Percentiles rank a stretch among this genome's conserved stretches.
Evolutionary conservation across 37 sponge, comb jelly and placozoan genomes (phyloP).

Genomic region (Geodia barretti): DNA sequence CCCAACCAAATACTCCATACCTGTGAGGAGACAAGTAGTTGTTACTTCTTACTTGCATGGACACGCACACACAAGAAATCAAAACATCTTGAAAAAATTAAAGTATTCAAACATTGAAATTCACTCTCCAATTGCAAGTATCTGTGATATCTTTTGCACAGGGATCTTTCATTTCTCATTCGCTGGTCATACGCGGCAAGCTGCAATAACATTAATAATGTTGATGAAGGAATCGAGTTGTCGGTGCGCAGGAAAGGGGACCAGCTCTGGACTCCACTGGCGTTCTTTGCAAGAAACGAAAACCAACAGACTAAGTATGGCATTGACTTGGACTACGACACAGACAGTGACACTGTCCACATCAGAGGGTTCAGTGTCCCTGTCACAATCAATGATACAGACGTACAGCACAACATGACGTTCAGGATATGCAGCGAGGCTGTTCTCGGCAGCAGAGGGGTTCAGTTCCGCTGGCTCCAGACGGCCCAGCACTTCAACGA

Average conservation of each 20-base stretch:
- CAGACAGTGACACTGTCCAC: neutral
- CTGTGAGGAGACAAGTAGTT: too few species aligned
- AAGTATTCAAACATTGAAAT: neutral
- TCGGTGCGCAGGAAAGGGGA: neutral
- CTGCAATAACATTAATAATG: neutral
- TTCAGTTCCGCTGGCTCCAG: conserved; percentile 30
- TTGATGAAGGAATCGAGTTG: conserved; percentile 15
- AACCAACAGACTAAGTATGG: neutral
- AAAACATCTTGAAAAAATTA: neutral
- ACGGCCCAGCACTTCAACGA: too few species aligned
- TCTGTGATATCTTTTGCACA: neutral
- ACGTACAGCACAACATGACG: neutral
- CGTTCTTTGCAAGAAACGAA: neutral
- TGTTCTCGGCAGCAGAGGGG: neutral
- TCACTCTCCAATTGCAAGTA: neutral
- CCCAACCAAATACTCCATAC: too few species aligned
- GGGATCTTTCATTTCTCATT: neutral
- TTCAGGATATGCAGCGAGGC: neutral
- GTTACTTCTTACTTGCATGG: neutral
- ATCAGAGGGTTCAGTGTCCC: conserved; percentile 14
- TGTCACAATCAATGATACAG: neutral
- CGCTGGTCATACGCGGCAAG: neutral
- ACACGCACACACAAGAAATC: conserved; percentile 7
- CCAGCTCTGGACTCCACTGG: neutral
- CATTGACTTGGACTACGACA: neutral